Evolutionary conservation across 1,140 invertebrate species (phyloP).

Genomic region (Drosophila sturtevanti): DNA sequence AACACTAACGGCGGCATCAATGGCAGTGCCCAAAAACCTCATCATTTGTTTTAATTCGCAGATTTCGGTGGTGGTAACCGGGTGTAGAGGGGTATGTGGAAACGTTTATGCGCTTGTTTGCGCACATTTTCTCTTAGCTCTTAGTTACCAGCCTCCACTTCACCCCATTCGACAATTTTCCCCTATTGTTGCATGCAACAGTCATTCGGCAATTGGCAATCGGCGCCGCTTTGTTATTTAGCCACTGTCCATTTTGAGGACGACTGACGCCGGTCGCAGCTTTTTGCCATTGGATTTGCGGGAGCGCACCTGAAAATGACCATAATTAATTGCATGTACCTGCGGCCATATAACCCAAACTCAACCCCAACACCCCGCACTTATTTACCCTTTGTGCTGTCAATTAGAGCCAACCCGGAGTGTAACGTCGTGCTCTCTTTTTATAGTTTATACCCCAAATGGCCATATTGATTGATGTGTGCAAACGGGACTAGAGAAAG

Average conservation of each 20-base stretch:
- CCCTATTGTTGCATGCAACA: conserved; percentile 55
- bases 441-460: conserved; percentile 29
- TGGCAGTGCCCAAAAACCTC: conserved; percentile 56
- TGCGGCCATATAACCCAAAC: conserved; percentile 43
- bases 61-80: neutral
- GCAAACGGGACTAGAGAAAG: neutral
- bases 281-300: conserved; percentile 26
- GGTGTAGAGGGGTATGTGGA: neutral
- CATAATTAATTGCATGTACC: conserved; percentile 80
- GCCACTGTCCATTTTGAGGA: conserved; percentile 51
- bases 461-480: conserved; percentile 53
- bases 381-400: conserved; percentile 24
- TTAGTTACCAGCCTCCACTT: conserved; percentile 15
- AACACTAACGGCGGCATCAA: conserved; percentile 26
- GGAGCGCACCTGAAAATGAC: conserved; percentile 71
- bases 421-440: conserved; percentile 27
- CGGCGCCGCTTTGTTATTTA: conserved; percentile 70
- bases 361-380: conserved; percentile 1
- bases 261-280: conserved; percentile 23
- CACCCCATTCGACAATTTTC: conserved; percentile 21
- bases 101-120: conserved; percentile 76
- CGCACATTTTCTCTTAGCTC: conserved; percentile 50
- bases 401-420: conserved; percentile 54
- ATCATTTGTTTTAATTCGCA: conserved; percentile 77
- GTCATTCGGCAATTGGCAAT: conserved; percentile 37